Conservation (phyloP, 2,113 vertebrate species). For the Gambusia affinis region DNA sequence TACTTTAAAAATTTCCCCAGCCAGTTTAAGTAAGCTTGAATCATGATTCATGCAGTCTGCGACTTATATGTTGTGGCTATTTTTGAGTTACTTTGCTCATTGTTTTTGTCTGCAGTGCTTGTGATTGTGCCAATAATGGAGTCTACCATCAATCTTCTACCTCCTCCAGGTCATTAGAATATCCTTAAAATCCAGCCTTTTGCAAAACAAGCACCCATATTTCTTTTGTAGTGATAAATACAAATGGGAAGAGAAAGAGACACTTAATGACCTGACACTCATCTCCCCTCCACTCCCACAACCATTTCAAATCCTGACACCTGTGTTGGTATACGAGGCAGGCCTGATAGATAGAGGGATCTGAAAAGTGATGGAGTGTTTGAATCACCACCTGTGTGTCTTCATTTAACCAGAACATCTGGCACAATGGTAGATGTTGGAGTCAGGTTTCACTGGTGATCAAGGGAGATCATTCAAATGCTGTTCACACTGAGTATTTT, state of each 20-base stretch:
- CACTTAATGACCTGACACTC: slow-evolving; percentile 56
- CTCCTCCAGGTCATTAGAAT: slow-evolving; percentile 58
- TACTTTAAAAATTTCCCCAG: slow-evolving; percentile 34
- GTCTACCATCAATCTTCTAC: slow-evolving; percentile 37
- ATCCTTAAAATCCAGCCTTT: slow-evolving; percentile 62
- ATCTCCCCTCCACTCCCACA: slow-evolving; percentile 9
- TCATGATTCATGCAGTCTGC: slow-evolving; percentile 23
- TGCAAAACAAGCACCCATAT: slow-evolving; percentile 59
- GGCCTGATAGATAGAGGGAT: slow-evolving; percentile 54
- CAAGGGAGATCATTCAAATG: slow-evolving; percentile 16
- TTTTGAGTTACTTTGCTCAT: slow-evolving; percentile 33
- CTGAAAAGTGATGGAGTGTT: slow-evolving; percentile 49
- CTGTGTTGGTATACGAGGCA: slow-evolving; percentile 54
- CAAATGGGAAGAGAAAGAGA: slow-evolving; percentile 38
- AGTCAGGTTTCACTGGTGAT: neutral
- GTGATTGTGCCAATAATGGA: slow-evolving; percentile 47
- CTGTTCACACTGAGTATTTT: slow-evolving; percentile 23
- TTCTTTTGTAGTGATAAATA: slow-evolving; percentile 64
- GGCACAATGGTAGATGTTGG: slow-evolving; percentile 18
- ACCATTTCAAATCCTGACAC: neutral
- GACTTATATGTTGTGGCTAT: slow-evolving; percentile 35
- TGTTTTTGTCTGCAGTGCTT: slow-evolving; percentile 38
- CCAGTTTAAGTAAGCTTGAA: slow-evolving; percentile 5
- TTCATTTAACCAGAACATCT: slow-evolving; percentile 56
- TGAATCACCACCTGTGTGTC: slow-evolving; percentile 63